Percentiles rank a stretch among this genome's conserved stretches.
Conservation (phyloP, 2,888 invertebrate species). For the Trissonchulus sp. region DNA sequence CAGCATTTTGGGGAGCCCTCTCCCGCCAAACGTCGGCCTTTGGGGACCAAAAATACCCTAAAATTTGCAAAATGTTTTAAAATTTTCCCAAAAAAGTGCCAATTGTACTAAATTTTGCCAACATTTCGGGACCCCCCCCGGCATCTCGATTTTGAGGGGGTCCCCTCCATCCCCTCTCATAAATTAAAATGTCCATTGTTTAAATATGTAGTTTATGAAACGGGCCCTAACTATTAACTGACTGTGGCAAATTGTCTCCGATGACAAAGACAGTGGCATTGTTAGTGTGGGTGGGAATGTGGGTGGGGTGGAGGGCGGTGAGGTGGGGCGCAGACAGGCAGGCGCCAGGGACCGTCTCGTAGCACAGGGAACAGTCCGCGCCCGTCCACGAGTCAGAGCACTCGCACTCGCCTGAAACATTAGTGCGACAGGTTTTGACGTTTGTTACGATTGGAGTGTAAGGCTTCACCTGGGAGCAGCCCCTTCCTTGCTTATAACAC, state of each 20-base stretch:
- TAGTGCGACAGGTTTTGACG: too few species aligned
- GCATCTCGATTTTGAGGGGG: too few species aligned
- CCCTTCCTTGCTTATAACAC: background rate
- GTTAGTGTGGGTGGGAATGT: background rate
- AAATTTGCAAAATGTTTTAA: too few species aligned
- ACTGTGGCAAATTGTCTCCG: background rate
- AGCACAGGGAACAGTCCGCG: background rate
- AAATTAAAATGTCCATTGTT: too few species aligned
- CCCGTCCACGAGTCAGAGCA: constrained; percentile 19
- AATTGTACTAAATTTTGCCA: too few species aligned
- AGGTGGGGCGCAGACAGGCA: background rate
- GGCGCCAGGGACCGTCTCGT: background rate
- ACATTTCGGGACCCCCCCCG: too few species aligned
- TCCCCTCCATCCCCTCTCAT: too few species aligned
- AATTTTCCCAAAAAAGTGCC: too few species aligned
- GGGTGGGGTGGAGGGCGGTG: background rate
- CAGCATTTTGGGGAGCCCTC: too few species aligned
- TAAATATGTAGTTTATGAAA: too few species aligned
- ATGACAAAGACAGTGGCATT: background rate
- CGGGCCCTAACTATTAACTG: background rate
- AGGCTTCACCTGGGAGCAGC: background rate
- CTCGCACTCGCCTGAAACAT: constrained; percentile 19
- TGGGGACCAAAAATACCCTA: too few species aligned
- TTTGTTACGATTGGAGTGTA: background rate
- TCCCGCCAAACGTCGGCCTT: too few species aligned